Conservation (phyloP, 2,888 invertebrate species). For the Magallana nippona region DNA sequence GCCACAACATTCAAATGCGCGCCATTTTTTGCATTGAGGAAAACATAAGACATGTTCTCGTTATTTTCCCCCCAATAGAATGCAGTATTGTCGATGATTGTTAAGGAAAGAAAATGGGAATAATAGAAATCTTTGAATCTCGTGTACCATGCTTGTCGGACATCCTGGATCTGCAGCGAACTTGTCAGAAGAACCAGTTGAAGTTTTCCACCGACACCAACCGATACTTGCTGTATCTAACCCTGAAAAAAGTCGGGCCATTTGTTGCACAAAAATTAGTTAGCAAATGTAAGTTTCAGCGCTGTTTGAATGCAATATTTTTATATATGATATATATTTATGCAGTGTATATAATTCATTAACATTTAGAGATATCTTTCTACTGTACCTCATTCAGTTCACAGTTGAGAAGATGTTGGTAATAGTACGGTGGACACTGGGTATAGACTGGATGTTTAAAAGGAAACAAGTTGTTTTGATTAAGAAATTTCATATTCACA, state of each 20-base stretch:
- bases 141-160: conserved; percentile 69
- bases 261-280: conserved; percentile 73
- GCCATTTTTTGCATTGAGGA: conserved; percentile 42
- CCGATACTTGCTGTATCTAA: conserved; percentile 68
- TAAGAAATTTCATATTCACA: no score
- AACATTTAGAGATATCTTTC: no score
- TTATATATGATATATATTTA: no score
- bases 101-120: conserved; percentile 42
- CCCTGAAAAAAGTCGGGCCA: conserved; percentile 73
- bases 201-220: conserved; percentile 72
- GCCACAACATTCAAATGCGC: conserved; percentile 48
- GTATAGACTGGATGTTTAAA: no score
- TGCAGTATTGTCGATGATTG: background rate
- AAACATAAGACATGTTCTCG: background rate
- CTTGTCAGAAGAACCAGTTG: conserved; percentile 63
- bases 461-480: no score
- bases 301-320: background rate
- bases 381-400: no score
- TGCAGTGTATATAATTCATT: no score
- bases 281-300: conserved; percentile 67
- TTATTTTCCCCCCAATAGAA: background rate
- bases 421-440: no score
- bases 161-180: conserved; percentile 67
- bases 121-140: conserved; percentile 60
- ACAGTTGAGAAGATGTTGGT: no score